Base-by-base conservation (phyloP, 2,888 invertebrate genomes). In the Synanthedon tipuliformis region DNA sequence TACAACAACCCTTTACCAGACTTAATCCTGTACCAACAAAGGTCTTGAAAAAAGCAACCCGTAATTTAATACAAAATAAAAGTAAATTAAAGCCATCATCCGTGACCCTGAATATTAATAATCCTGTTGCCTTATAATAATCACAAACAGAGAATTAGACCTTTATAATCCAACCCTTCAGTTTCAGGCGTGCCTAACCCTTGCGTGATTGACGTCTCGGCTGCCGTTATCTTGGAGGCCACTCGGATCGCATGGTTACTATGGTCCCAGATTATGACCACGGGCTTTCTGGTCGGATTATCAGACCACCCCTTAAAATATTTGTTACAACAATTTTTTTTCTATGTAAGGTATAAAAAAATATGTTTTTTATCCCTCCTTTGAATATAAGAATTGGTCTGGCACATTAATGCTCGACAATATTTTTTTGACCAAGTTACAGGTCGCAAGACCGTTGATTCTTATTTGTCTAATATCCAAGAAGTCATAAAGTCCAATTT, bases 111-210 rank as follows among this genome's bases (percentile, higher is more conserved):
- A 78, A 77, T 80, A 81, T 78, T 78, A 78, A 81, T 81, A 81
- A 81, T 79, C 74, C 75, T 66, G 69, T 74, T 73, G 71, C 70
- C 71, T 69, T 55, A 60, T 60, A 60, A 60, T 56, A 59, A 59
- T 59, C 55, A 56, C 56, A 55, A 57, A 56, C 66, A 60, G 70
- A 71, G 78, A 77, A 77, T 78, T 72, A 72, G 78, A 82, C 84
- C 84, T 77, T 81, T 80, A 83, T 84, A 85, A 85, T 84, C 84
- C 82, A 69, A 78, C 83, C 83, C 81, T 78, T 73, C 78, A 78
- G 79, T 77, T 75, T 74, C 73, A 77, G 76, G 73, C 76, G 71
- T 71, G 70, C 65, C 64, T 68, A 66, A 71, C 75, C 73, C 76
- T 75, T 68, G 69, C 73, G 78, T 81, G 83, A 84, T 82, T 82